Evolutionary conservation across 2,113 vertebrate species (phyloP).

Genomic region (Tachysurus vachellii): DNA sequence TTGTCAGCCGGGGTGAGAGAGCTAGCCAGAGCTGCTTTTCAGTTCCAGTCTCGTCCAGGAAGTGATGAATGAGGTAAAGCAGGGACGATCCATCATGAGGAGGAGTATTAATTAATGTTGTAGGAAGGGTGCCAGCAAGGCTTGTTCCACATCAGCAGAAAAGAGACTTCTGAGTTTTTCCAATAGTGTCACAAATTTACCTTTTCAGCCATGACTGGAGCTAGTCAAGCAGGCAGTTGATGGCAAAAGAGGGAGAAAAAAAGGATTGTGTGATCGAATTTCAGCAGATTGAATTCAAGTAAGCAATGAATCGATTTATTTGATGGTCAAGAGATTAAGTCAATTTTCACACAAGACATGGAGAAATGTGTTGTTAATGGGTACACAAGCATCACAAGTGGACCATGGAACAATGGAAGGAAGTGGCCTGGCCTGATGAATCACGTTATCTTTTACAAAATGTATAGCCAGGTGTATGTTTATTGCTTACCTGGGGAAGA

Average conservation of each 20-base stretch:
- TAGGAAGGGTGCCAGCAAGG: slow-evolving; percentile 67
- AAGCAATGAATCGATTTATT: background rate
- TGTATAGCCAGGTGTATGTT: no score
- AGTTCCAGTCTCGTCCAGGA: slow-evolving; percentile 58
- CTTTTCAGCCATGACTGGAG: background rate
- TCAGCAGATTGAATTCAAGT: background rate
- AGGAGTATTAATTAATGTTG: slow-evolving; percentile 75
- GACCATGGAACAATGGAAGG: no score
- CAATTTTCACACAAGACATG: background rate
- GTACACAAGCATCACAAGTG: no score
- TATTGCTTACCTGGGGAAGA: no score
- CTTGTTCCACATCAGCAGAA: slow-evolving; percentile 71
- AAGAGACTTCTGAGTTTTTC: slow-evolving; percentile 27
- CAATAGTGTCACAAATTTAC: slow-evolving; percentile 32
- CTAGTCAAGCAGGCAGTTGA: slow-evolving; percentile 10
- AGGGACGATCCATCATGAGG: slow-evolving; percentile 72
- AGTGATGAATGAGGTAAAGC: slow-evolving; percentile 73
- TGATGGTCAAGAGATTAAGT: background rate
- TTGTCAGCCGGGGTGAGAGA: slow-evolving; percentile 49
- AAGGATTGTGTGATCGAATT: background rate
- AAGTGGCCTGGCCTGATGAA: no score
- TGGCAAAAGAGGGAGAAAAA: slow-evolving; percentile 2
- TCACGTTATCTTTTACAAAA: no score
- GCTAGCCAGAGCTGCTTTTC: slow-evolving; percentile 56
- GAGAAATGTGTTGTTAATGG: no score